phyloP scores from a whole-genome alignment of 2,888 invertebrate species.

The Hymenopus coronatus region DNA sequence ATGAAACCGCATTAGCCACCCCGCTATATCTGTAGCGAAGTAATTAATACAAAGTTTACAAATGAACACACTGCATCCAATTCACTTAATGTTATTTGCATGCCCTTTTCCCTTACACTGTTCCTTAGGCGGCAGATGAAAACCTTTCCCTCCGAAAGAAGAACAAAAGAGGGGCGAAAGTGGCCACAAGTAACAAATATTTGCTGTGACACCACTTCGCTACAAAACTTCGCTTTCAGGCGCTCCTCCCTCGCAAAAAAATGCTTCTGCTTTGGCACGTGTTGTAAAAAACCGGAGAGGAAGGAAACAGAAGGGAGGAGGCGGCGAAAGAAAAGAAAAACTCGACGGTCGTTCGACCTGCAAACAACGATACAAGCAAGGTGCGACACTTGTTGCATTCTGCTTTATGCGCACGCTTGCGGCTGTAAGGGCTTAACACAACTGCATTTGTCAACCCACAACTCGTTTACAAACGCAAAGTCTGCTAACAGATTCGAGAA shows the following conservation, averaged over 20 bases:
- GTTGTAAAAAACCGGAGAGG: not conserved
- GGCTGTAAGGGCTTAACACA: not conserved
- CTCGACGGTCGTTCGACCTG: not conserved
- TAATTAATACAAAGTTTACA: not conserved
- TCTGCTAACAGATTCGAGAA: too few relatives aligned
- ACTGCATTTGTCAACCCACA: too few relatives aligned
- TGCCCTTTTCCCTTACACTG: not conserved
- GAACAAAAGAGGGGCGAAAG: not conserved
- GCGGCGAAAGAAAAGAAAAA: not conserved
- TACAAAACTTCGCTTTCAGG: not conserved
- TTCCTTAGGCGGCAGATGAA: not conserved
- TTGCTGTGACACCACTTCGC: not conserved
- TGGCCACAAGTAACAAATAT: not conserved
- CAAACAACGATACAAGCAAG: slow-evolving; percentile 2
- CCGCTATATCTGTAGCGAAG: not conserved
- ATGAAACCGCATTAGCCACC: too few relatives aligned
- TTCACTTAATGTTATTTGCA: not conserved
- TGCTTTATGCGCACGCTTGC: not conserved
- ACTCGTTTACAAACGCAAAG: too few relatives aligned
- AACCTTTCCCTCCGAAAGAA: not conserved
- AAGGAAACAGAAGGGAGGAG: not conserved
- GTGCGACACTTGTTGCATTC: slow-evolving; percentile 15
- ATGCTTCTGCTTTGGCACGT: not conserved
- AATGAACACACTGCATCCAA: not conserved
- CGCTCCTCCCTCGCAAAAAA: not conserved